Evolutionary conservation across 30 jellyfish, hydroid and myxozoan species (phyloP), one percentile per base, ranked within the genome.

Genomic region (Aurelia sp.): DNA sequence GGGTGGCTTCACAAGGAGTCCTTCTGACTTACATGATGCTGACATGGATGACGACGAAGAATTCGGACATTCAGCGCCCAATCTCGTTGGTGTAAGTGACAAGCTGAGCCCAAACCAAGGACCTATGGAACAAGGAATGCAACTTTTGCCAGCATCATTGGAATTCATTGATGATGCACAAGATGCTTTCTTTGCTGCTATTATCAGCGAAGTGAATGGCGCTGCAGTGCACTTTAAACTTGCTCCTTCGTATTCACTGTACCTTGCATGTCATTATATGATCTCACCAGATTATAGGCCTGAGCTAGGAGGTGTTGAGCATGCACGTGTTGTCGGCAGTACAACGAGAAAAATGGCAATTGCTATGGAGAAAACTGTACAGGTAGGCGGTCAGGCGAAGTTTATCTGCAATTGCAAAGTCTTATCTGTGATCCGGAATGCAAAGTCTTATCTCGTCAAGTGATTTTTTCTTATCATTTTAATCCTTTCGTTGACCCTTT

Each of bases 191-290:
- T 86, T 95, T 73, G 99, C 99, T 5, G 94, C 99, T 35, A 72
- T 90, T 21, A 95, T 95, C 78, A 95, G 97, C 79, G 99, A 88
- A 62, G 97, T 95, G 10, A 95, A 95, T 66, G 99, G 99, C 0
- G 97, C 99, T 19, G 97, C 97, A 7, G 97, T 95, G 79, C 97
- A 90, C 58, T 95, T 95, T 76, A 95, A 95, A 66, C 87, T 95
- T n/a, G 99, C 99, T 6, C 99, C 99, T n/a, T 91, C 99, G 20
- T 95, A 95, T 72, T 91, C 99, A 3, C 74, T 95, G 72, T 95
- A 95, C 78, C 90, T 95, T 66, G 99, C 98, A 40, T 97, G 97
- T 62, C 96, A 97, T 47, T 82, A 83, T 70, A 67, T 95, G 83
- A 78, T 81, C 11, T 76, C 99, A 15, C 88, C 91, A 27, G 96